These are phyloP conservation scores for Onychomys torridus DNA, from an alignment of 2,797 vertebrate species.

Conservation along the genomic window DNA sequence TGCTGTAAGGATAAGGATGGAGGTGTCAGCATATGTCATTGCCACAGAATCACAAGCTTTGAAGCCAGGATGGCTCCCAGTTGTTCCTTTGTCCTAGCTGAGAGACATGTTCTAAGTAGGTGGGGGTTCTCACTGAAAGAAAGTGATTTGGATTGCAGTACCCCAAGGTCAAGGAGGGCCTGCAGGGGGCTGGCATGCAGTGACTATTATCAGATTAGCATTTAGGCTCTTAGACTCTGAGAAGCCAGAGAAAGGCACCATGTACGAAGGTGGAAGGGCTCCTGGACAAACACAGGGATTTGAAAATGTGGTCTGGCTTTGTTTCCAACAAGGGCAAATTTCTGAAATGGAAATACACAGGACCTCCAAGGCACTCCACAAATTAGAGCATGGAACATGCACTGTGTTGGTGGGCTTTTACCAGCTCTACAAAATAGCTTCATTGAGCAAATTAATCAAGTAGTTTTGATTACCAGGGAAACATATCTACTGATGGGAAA, in stretches of 20 bases:
- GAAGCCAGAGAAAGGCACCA: neutral
- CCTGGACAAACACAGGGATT: neutral
- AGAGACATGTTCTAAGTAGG: neutral
- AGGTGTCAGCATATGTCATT: neutral
- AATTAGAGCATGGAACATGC: slow-evolving; percentile 39
- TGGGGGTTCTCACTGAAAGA: neutral
- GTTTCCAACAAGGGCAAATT: slow-evolving; percentile 53
- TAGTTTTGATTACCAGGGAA: slow-evolving; percentile 52
- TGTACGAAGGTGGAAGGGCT: neutral
- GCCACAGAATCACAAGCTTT: neutral
- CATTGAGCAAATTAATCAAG: slow-evolving; percentile 70
- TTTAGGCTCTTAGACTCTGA: neutral
- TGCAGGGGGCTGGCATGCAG: neutral
- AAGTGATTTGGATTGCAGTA: neutral
- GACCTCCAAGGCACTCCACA: slow-evolving; percentile 32
- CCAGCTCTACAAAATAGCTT: slow-evolving; percentile 39
- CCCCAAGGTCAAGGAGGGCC: neutral
- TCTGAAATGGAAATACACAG: slow-evolving; percentile 65
- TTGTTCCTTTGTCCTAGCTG: neutral
- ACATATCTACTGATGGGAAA: slow-evolving; percentile 60
- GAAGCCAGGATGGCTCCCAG: neutral
- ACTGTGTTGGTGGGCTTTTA: slow-evolving; percentile 67
- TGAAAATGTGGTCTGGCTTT: slow-evolving; percentile 66
- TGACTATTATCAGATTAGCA: slow-evolving; percentile 34
- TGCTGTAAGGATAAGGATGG: slow-evolving; percentile 32